Evolutionary conservation across 1,140 invertebrate genomes (phyloP).

Genomic region (Drosophila varians): DNA sequence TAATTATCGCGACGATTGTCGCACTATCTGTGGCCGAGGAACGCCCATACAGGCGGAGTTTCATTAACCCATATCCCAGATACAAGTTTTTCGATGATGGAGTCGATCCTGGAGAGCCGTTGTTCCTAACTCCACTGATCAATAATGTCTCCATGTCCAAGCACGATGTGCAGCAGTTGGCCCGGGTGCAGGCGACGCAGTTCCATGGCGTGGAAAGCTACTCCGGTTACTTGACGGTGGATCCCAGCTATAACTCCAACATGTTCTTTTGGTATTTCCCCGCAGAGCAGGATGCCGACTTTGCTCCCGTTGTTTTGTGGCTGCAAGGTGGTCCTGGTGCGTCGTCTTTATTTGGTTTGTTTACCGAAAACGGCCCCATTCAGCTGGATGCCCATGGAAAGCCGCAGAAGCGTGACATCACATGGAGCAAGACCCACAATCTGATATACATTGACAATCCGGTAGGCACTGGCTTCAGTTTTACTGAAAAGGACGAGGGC

Average conservation of each 20-base stretch:
- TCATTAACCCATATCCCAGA: constrained; percentile 79
- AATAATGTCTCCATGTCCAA: constrained; percentile 38
- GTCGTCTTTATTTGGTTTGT: constrained; percentile 91
- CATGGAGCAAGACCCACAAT: constrained; percentile 90
- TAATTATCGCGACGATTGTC: constrained; percentile 28
- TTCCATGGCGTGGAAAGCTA: constrained; percentile 76
- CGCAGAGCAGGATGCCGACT: constrained; percentile 84
- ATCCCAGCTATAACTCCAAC: constrained; percentile 90
- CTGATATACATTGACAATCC: constrained; percentile 95
- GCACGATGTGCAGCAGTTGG: constrained; percentile 51
- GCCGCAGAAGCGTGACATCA: constrained; percentile 86
- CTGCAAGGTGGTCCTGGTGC: constrained; percentile 93
- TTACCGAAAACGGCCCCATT: constrained; percentile 92
- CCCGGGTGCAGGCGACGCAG: constrained; percentile 51
- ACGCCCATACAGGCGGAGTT: constrained; percentile 54
- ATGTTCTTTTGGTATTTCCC: constrained; percentile 96
- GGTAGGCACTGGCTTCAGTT: constrained; percentile 92
- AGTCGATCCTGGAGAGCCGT: constrained; percentile 72
- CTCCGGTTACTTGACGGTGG: constrained; percentile 89
- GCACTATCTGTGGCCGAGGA: constrained; percentile 11
- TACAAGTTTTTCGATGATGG: constrained; percentile 58
- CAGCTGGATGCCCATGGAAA: constrained; percentile 86
- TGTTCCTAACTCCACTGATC: constrained; percentile 72
- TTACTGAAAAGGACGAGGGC: constrained; percentile 87
- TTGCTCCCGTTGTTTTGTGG: constrained; percentile 92